phyloP scores from a whole-genome alignment of 1,140 invertebrate genomes.

The Lepidurus apus region DNA sequence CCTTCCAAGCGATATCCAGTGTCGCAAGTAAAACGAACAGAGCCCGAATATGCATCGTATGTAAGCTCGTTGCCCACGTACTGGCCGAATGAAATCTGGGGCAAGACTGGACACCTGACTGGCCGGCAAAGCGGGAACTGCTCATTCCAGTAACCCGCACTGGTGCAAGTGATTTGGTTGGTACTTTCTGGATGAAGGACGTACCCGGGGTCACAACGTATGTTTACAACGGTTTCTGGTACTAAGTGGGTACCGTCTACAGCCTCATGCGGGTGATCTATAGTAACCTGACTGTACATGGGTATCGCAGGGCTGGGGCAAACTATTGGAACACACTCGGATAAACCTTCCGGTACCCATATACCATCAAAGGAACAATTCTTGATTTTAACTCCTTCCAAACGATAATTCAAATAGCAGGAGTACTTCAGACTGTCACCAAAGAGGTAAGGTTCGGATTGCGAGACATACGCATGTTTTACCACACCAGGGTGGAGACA shows the following conservation, averaged over 20 bases:
- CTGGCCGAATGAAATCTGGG: slow-evolving; percentile 36
- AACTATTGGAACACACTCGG: neutral
- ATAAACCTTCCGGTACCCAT: slow-evolving; percentile 25
- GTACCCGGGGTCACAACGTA: slow-evolving; percentile 27
- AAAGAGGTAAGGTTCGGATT: slow-evolving; percentile 28
- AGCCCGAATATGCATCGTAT: slow-evolving; percentile 34
- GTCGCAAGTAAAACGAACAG: slow-evolving; percentile 40
- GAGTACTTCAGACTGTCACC: slow-evolving; percentile 39
- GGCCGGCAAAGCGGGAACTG: slow-evolving; percentile 37
- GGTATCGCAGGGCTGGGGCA: slow-evolving; percentile 21
- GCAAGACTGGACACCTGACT: slow-evolving; percentile 37
- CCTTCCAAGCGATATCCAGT: slow-evolving; percentile 42
- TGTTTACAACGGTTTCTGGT: neutral
- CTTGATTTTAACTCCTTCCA: slow-evolving; percentile 35
- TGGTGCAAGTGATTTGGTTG: slow-evolving; percentile 15
- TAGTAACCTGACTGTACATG: neutral
- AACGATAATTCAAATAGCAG: slow-evolving; percentile 43
- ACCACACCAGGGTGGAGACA: slow-evolving; percentile 34
- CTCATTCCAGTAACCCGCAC: slow-evolving; percentile 39
- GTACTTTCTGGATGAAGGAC: slow-evolving; percentile 4
- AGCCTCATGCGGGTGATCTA: neutral
- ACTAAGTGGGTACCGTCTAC: neutral
- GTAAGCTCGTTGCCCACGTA: slow-evolving; percentile 34
- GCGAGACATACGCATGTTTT: slow-evolving; percentile 25
- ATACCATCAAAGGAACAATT: slow-evolving; percentile 32